Conservation (phyloP, 1,140 invertebrate genomes). For the Belonocnema kinseyi region DNA sequence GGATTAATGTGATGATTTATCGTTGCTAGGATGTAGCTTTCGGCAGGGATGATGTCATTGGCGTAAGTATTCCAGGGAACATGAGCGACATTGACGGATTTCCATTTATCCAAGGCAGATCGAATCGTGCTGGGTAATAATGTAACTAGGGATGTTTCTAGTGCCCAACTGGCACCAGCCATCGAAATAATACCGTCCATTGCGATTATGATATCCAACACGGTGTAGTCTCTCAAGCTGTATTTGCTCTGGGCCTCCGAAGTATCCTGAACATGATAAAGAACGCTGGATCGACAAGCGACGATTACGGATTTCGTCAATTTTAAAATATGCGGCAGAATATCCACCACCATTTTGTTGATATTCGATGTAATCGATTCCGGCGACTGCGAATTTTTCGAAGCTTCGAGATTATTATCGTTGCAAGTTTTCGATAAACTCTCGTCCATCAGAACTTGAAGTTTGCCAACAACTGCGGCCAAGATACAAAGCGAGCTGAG, state of each 20-base stretch:
- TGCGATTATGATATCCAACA: constrained; percentile 64
- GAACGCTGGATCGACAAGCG: constrained; percentile 74
- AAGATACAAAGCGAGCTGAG: constrained; percentile 81
- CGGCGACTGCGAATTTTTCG: constrained; percentile 49
- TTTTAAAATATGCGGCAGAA: constrained; percentile 23
- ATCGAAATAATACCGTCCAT: constrained; percentile 78
- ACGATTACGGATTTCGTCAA: constrained; percentile 79
- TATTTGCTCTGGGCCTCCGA: constrained; percentile 69
- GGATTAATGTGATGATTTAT: constrained; percentile 78
- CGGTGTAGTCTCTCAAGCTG: constrained; percentile 74
- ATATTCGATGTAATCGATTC: constrained; percentile 26
- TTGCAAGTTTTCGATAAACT: constrained; percentile 62
- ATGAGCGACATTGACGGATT: constrained; percentile 74
- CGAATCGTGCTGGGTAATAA: constrained; percentile 78
- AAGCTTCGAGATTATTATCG: constrained; percentile 62
- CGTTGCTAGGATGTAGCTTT: constrained; percentile 84
- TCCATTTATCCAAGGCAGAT: constrained; percentile 82
- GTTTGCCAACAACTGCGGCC: constrained; percentile 82
- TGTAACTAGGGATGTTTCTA: constrained; percentile 77
- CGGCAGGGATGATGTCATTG: constrained; percentile 88
- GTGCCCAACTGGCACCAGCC: constrained; percentile 76
- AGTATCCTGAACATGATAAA: constrained; percentile 77
- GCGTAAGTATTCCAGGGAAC: constrained; percentile 81
- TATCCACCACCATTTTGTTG: constrained; percentile 9
- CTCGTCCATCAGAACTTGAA: constrained; percentile 81